A percentile compares a stretch with the other conserved stretches of the same genome.
phyloP scores from a whole-genome alignment of 2,888 invertebrate species.

The Phengaris alcon region DNA sequence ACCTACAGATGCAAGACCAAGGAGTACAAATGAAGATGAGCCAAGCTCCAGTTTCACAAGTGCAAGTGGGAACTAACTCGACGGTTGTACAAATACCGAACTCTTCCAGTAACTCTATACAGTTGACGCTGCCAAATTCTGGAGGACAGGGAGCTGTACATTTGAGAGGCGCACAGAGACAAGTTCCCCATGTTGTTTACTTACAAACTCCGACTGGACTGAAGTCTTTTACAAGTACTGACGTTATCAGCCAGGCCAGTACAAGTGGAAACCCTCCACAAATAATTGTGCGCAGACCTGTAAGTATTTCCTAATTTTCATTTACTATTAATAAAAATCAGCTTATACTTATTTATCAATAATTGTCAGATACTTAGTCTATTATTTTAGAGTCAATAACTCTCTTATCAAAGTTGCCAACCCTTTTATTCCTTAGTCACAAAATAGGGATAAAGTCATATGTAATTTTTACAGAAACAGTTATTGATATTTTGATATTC shows the following conservation, averaged over 20 bases:
- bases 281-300: constrained; percentile 74
- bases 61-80: constrained; percentile 61
- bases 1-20: constrained; percentile 59
- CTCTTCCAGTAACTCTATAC: constrained; percentile 63
- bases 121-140: constrained; percentile 52
- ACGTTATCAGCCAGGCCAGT: constrained; percentile 71
- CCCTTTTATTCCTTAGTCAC: neutral
- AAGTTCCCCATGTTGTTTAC: constrained; percentile 80
- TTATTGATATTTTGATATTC: no score
- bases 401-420: neutral
- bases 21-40: constrained; percentile 64
- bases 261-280: constrained; percentile 74
- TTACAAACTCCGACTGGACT: constrained; percentile 78
- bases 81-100: constrained; percentile 66
- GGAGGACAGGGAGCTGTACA: constrained; percentile 49
- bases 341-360: neutral
- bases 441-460: neutral
- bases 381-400: neutral
- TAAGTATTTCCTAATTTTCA: constrained; percentile 51
- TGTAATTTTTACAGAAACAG: no score
- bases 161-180: constrained; percentile 57
- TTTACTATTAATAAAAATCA: neutral
- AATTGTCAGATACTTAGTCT: neutral
- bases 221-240: constrained; percentile 70
- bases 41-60: constrained; percentile 58